phyloP scores from a whole-genome alignment of 2,888 invertebrate species.

The Orchesellides sinensis region DNA sequence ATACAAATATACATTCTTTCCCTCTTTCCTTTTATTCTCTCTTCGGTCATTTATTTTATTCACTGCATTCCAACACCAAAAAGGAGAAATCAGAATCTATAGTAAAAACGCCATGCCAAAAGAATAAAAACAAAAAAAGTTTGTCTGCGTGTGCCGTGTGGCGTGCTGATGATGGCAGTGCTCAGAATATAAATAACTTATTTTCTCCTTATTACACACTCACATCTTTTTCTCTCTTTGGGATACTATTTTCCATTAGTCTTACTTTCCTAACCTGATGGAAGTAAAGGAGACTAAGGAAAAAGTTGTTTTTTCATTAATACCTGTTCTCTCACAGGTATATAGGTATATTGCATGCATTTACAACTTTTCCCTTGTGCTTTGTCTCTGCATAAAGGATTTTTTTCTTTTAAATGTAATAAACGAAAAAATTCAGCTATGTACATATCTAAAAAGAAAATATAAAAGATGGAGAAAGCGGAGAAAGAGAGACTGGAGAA shows the following conservation, averaged over 20 bases:
- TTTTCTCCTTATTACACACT: not conserved
- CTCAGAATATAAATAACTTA: not conserved
- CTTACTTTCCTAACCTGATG: not conserved
- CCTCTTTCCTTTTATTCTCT: not conserved
- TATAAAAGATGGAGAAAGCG: not conserved
- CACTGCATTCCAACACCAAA: conserved; percentile 1
- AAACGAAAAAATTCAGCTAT: too few species aligned
- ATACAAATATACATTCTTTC: too few species aligned
- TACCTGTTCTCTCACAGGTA: not conserved
- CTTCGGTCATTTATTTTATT: conserved; percentile 4
- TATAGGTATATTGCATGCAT: too few species aligned
- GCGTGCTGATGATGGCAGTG: not conserved
- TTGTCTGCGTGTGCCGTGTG: not conserved
- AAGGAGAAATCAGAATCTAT: not conserved
- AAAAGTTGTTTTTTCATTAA: not conserved
- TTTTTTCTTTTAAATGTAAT: too few species aligned
- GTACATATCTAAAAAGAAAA: not conserved
- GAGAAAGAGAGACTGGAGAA: not conserved
- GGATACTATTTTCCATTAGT: not conserved
- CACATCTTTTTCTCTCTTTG: not conserved
- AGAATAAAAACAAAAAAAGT: not conserved
- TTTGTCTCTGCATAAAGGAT: too few species aligned
- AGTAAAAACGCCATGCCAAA: too few species aligned
- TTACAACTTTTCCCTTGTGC: not conserved
- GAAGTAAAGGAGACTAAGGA: not conserved